Base-by-base conservation (phyloP, 2,113 vertebrate species). In the Pampusana beccarii region DNA sequence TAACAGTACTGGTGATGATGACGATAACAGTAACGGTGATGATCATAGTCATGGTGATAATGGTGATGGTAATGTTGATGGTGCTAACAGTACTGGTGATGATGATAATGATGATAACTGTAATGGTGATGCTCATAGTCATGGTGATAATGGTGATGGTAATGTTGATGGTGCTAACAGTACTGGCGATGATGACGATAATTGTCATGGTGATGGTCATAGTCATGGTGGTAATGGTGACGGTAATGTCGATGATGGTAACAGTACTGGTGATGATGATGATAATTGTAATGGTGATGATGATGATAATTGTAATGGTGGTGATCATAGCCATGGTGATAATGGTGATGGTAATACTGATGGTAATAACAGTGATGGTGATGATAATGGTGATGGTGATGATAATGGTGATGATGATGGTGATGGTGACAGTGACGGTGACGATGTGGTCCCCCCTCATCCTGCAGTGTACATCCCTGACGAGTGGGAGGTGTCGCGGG, bases 401-500 rank as follows among this genome's bases (percentile, higher is more conserved):
- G 18, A 33, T 15, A 10, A n/a, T 56, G 42, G 31, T 19, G 31
- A 24, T 33, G 23, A 56, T 4, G n/a, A n/a, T 14, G 42, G 6
- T 18, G 62, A 33, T 13, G n/a, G 19, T 6, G 20, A 23, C 20
- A 1, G 13, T 4, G 26, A 36, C 31, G n/a, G 42, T 1, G 2
- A 46, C 7, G 26, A 16, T 12, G 14, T 18, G 51, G 34, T 50
- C 5, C 40, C 26, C 6, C 78, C 40, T 4, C n/a, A 2, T 33
- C 50, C 48, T 1, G 0, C 80, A 98, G 98, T 98, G 98, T 98
- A 98, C 25, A 33, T 98, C 62, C 97, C 98, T 0, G 98, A 98
- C 1, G 98, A 98, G 81, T 98, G 98, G 98, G 98, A 98, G 77
- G 98, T 98, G 62, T 97, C 98, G 0, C 97, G 98, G 89, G 98